A percentile compares a stretch with the other conserved stretches of the same genome.
These are phyloP conservation scores for Glandiceps talaboti DNA, from an alignment of 53 echinoderm and acorn worm species.

Conservation along the genomic window DNA sequence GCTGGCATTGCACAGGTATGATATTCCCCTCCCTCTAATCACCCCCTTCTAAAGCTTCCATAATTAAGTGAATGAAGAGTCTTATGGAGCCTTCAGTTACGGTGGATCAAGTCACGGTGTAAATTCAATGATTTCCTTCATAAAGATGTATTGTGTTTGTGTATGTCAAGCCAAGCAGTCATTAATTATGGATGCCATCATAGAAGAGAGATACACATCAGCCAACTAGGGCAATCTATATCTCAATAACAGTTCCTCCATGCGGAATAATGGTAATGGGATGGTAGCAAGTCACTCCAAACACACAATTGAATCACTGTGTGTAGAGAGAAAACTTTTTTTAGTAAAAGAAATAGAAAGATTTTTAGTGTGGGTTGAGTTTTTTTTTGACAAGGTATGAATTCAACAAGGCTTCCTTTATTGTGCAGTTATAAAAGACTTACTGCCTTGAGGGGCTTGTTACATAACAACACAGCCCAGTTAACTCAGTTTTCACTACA, in stretches of 20 bases:
- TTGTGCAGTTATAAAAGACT: background rate
- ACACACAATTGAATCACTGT: background rate
- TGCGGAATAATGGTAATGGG: background rate
- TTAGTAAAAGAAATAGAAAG: background rate
- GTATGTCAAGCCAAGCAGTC: background rate
- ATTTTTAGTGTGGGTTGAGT: background rate
- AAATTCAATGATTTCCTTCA: background rate
- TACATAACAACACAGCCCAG: background rate
- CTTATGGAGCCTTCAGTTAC: too few species aligned
- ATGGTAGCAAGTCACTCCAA: background rate
- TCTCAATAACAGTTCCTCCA: background rate
- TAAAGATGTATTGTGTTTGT: background rate
- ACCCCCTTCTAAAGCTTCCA: too few species aligned
- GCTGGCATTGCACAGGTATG: constrained; percentile 54
- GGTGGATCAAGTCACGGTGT: too few species aligned
- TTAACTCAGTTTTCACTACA: too few species aligned
- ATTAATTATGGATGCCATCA: background rate
- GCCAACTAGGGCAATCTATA: background rate
- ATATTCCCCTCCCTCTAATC: too few species aligned
- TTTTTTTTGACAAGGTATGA: background rate
- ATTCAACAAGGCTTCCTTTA: background rate
- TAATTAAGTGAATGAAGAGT: too few species aligned
- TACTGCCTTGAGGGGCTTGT: background rate
- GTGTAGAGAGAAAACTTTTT: background rate
- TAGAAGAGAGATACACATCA: background rate